phyloP scores from a whole-genome alignment of 2,888 invertebrate genomes.

The Platypus cylindrus region DNA sequence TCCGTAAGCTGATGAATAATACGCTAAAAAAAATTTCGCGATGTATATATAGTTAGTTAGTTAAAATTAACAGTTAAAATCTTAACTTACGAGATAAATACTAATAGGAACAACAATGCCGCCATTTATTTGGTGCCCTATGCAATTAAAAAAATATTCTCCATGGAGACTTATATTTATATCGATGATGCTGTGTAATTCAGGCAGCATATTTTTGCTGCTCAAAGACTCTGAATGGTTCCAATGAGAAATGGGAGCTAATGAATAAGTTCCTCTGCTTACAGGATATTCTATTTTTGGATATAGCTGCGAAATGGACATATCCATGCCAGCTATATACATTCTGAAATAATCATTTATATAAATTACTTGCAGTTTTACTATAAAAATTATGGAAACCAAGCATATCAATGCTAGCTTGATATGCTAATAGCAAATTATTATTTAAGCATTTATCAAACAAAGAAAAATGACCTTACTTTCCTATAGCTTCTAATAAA shows the following conservation, averaged over 20 bases:
- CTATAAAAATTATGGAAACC: no score
- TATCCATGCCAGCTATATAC: slow-evolving; percentile 67
- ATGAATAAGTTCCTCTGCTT: slow-evolving; percentile 72
- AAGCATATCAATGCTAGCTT: no score
- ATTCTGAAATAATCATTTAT: slow-evolving; percentile 53
- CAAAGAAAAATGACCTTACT: no score
- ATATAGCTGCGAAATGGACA: slow-evolving; percentile 65
- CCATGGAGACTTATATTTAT: slow-evolving; percentile 39
- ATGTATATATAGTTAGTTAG: no score
- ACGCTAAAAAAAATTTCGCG: no score
- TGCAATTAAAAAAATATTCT: slow-evolving; percentile 30
- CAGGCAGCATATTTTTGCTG: slow-evolving; percentile 27
- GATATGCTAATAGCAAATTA: no score
- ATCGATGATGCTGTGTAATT: no score
- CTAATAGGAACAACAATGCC: slow-evolving; percentile 28
- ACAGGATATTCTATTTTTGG: slow-evolving; percentile 72
- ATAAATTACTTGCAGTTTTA: no score
- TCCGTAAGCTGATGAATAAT: slow-evolving; percentile 23
- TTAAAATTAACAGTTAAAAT: no score
- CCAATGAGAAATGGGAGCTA: slow-evolving; percentile 75
- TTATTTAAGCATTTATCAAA: no score
- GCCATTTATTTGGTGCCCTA: slow-evolving; percentile 29
- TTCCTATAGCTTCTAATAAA: slow-evolving; percentile 50
- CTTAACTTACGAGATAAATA: slow-evolving; percentile 27
- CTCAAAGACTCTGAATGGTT: slow-evolving; percentile 59